Base-by-base conservation (phyloP, 2,113 vertebrate genomes). In the Nycticorax nycticorax region DNA sequence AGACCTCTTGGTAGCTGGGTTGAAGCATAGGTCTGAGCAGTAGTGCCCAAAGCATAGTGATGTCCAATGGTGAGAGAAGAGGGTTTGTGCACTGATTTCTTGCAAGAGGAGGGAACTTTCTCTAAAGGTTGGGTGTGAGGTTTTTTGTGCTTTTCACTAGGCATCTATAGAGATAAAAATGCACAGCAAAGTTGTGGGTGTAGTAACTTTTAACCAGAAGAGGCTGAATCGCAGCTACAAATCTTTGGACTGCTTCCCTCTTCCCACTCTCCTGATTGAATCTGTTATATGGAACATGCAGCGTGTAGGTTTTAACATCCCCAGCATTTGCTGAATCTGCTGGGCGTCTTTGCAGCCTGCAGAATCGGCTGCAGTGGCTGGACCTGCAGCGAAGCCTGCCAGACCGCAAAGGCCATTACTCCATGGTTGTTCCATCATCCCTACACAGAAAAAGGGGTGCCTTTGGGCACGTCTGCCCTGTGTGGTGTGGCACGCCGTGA, bases 241-340 rank as follows among this genome's bases (percentile, higher is more conserved):
- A 66, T 90, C 88, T 78, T 95, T 91, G 80, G 89, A 50, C 43
- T 43, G 35, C 77, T 97, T 97, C 66, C 80, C 60, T 92, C 92
- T 95, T 95, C 80, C 91, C 66, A 91, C 89, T 94, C 71, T 89
- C 27, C 55, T 76, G 20, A 56, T 79, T 85, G 80, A 82, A 76
- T 92, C 41, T 78, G 53, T 87, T 89, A 20, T 1, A 88, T 45
- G 68, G 83, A 93, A 86, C 64, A 89, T 5, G 41, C 45, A 76
- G 73, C 1, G 5, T 89, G 87, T 91, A 78, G 92, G 76, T 57
- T 94, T 92, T 78, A 74, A 68, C 39, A 81, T 89, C 80, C 35
- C 59, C 64, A 91, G 80, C 35, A 26, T 72, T 91, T 82, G 57
- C 86, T 95, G 84, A 82, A 89, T 85, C 57, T 60, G 32, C 76